These are phyloP conservation scores for Zoroaster sp. DNA, from an alignment of 53 echinoderm and acorn worm genomes.

Conservation along the genomic window DNA sequence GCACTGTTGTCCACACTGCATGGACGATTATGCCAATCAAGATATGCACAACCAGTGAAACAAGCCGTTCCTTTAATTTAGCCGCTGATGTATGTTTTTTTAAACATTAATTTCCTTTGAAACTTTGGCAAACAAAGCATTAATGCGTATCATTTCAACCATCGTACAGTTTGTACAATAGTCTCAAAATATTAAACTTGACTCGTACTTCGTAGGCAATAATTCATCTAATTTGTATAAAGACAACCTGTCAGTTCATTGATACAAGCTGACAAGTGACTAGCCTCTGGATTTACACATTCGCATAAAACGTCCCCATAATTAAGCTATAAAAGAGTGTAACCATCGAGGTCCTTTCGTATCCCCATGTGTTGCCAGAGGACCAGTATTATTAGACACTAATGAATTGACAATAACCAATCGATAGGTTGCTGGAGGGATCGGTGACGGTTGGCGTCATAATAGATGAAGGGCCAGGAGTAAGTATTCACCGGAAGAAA, in stretches of 20 bases:
- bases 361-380: not conserved
- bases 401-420: constrained; percentile 53
- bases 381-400: not conserved
- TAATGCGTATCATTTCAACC: no score
- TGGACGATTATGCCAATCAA: no score
- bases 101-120: no score
- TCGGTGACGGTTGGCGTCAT: constrained; percentile 11
- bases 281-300: not conserved
- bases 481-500: not conserved
- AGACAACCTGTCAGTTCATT: not conserved
- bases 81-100: no score
- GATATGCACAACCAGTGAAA: no score
- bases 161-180: no score
- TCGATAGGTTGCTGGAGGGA: constrained; percentile 9
- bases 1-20: no score
- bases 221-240: no score
- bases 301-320: not conserved
- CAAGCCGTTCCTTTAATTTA: no score
- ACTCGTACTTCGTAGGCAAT: no score
- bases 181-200: no score
- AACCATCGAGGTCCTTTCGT: not conserved
- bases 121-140: no score
- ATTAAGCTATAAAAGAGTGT: not conserved
- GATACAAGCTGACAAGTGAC: not conserved
- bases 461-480: not conserved